Base-by-base conservation (phyloP, 2,888 invertebrate genomes). In the Tachina lurida region DNA sequence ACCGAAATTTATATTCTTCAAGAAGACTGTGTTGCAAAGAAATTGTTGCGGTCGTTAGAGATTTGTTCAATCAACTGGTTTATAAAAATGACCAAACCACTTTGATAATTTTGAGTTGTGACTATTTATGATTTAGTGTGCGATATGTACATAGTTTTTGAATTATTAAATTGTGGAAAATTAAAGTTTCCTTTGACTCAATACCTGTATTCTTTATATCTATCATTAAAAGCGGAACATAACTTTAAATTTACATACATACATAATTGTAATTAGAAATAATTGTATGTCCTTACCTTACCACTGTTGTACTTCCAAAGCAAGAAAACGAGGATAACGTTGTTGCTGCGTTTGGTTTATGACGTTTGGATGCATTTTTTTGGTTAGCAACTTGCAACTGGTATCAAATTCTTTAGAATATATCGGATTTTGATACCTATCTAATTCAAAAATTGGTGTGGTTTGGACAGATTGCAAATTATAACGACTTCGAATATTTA, bases 241-340 rank as follows among this genome's bases (percentile, higher is more conserved):
- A 22, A 31, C 3, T 45, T 65, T 63, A 12, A 22, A 41, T 41
- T 10, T 62, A 47, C 10, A 45, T 71, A 12, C 8, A n/a, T 54
- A 43, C 0, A 4, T 63, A 4, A 31, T 31, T 10, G 19, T 8
- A n/a, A 63, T 49, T 65, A 31, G 10, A 74, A 19, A 17, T 19
- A 22, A 43, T 19, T 10, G 45, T 45, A 60, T 67, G 31, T 31
- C 52, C 86, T 81, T 87, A 87, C 87, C 87, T 87, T 87, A 87
- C 87, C 87, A 81, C 73, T 76, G 56, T n/a, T 75, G 58, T 19
- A 52, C 41, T 47, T 60, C 82, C 17, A 78, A 83, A 13, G 70
- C 70, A 68, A 71, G 58, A 52, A 71, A 83, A 22, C 65, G 65
- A 5, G 79, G 71, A 83, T 67, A 86, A 15, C 62, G 75, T 3